A percentile compares a stretch with the other conserved stretches of the same genome.
phyloP scores from a whole-genome alignment of 2,888 invertebrate genomes.

The Brenthis daphne region DNA sequence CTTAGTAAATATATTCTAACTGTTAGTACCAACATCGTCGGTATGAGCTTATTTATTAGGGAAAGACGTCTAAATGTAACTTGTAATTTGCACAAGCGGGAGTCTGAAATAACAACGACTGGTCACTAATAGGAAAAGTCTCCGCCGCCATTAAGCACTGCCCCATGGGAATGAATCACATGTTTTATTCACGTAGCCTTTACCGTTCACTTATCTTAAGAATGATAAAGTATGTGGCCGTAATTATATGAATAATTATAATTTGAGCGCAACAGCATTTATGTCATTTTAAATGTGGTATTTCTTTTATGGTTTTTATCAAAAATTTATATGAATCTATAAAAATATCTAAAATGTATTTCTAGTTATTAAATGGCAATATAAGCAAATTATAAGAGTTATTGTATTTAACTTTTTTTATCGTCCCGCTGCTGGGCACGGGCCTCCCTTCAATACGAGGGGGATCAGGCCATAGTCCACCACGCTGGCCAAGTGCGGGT shows the following conservation, averaged over 20 bases:
- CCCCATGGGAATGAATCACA: slow-evolving; percentile 55
- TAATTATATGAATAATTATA: slow-evolving; percentile 1
- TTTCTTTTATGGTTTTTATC: too few relatives aligned
- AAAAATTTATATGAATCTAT: too few relatives aligned
- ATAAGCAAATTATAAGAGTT: too few relatives aligned
- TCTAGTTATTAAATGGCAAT: too few relatives aligned
- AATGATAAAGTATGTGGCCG: not conserved
- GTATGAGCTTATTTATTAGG: slow-evolving; percentile 10
- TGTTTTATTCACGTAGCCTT: slow-evolving; percentile 58
- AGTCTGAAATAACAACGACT: slow-evolving; percentile 30
- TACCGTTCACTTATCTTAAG: slow-evolving; percentile 16
- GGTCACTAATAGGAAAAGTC: slow-evolving; percentile 62
- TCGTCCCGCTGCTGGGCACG: too few relatives aligned
- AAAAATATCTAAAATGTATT: too few relatives aligned
- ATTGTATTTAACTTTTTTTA: too few relatives aligned
- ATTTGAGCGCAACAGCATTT: too few relatives aligned
- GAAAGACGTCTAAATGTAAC: slow-evolving; percentile 27
- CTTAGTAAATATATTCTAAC: not conserved
- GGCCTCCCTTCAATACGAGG: too few relatives aligned
- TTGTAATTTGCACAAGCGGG: slow-evolving; percentile 31
- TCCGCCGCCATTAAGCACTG: slow-evolving; percentile 50
- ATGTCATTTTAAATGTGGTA: too few relatives aligned
- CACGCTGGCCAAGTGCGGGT: too few relatives aligned
- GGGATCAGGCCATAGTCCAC: too few relatives aligned
- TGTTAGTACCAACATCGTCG: not conserved